Conservation (phyloP, 2,888 invertebrate species). For the Apodemia hepburni region DNA sequence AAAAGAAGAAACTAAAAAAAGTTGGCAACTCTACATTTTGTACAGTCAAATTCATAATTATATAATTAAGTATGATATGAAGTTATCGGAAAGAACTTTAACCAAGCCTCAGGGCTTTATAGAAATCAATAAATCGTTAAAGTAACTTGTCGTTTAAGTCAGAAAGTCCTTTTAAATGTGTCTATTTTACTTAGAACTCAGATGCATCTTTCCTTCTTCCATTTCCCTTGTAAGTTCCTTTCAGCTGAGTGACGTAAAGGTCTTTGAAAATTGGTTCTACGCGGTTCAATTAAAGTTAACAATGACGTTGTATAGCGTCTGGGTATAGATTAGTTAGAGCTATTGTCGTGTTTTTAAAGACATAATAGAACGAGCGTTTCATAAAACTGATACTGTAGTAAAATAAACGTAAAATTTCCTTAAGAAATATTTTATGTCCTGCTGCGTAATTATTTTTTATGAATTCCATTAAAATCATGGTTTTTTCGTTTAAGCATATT, state of each 20-base stretch:
- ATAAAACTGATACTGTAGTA: neutral
- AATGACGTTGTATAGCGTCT: slow-evolving; percentile 28
- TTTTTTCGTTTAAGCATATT: too few species aligned
- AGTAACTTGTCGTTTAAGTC: slow-evolving; percentile 31
- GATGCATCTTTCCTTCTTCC: slow-evolving; percentile 24
- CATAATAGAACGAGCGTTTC: slow-evolving; percentile 1
- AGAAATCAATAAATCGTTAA: slow-evolving; percentile 19
- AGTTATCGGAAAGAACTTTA: neutral
- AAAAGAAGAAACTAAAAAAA: too few species aligned
- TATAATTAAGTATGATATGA: neutral
- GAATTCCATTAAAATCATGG: too few species aligned
- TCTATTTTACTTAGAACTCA: slow-evolving; percentile 29
- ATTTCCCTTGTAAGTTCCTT: slow-evolving; percentile 23
- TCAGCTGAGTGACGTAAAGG: slow-evolving; percentile 23
- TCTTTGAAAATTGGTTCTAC: slow-evolving; percentile 23
- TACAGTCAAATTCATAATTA: neutral
- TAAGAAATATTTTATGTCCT: too few species aligned
- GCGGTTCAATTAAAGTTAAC: slow-evolving; percentile 31
- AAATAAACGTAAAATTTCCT: neutral
- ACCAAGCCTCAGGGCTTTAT: neutral
- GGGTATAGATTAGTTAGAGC: slow-evolving; percentile 27
- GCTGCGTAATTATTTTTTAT: too few species aligned
- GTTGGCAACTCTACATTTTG: too few species aligned
- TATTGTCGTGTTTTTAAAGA: slow-evolving; percentile 17
- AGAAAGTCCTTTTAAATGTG: slow-evolving; percentile 31